Evolutionary conservation across 2,888 invertebrate species (phyloP), one percentile per base, ranked within the genome.

Genomic region (Tubulanus polymorphus): DNA sequence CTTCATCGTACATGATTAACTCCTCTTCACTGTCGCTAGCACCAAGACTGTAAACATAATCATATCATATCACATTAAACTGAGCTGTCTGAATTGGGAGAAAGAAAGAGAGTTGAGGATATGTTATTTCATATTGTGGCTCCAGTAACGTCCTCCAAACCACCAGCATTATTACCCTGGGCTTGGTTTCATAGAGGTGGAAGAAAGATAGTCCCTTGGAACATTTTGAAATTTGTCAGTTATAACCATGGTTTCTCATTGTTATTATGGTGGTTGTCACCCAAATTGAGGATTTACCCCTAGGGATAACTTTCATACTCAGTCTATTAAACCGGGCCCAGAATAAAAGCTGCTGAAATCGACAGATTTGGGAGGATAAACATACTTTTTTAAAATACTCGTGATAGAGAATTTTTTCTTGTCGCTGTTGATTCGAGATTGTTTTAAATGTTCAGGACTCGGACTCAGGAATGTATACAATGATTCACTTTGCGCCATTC

Each of bases 401-500:
- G 90, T 87, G 61, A 93, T 85, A 1, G 90, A 92, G 80, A 93
- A 92, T 72, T 89, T 87, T 10, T 88, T 87, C 79, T 91, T 92
- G 80, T 91, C 91, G 60, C 89, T 89, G 67, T 88, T 85, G 45
- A 88, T 87, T 18, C 68, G 60, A 3, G 71, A 67, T 51, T 73
- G 88, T 77, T 91, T 91, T 63, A 93, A 82, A 79, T 90, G 90
- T 74, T 92, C 91, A 0, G 92, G 91, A 76, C 90, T 91, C 2
- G 92, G 92, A 76, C 91, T 91, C n/a, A 93, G 83, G 80, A 93
- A 93, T 59, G 90, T 87, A 74, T 92, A 93, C 63, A 93, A 84
- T 52, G 90, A 89, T 81, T 93, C 93, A 74, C 91, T 89, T 81
- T 90, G 90, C 78, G 90, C 90, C 64, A 93, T 81, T 67, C 87